Base-by-base conservation (phyloP, 2,113 vertebrate genomes). In the Sapayoa aenigma region DNA sequence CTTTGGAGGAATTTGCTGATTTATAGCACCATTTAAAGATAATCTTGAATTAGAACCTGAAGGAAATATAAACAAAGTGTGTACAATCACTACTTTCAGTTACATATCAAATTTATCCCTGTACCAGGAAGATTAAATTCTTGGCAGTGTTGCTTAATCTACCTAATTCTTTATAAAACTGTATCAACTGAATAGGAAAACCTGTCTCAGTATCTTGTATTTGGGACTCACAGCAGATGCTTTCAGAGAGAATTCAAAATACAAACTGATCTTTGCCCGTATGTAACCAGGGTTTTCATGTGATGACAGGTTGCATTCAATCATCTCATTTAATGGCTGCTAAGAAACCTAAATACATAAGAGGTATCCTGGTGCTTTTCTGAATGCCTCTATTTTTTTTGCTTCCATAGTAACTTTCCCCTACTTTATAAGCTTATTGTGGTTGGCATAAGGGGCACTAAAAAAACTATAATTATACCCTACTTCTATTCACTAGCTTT, bases 221-320 rank as follows among this genome's bases (percentile, higher is more conserved):
- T 47, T 84, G 68, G 19, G 28, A 87, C 25, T 31, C 52, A 46
- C 5, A 87, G 62, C 30, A 73, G 50, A 66, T 31, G 17, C 14
- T 58, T 77, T 81, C 50, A 77, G 16, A 71, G 14, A 73, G 5
- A 80, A 81, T 33, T 25, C 18, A 95, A 63, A 77, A 80, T 9
- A 49, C 7, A 65, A 52, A 18, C 21, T 65, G 35, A 69, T 47
- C 49, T 80, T 80, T 41, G 81, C 46, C 24, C 46, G 52, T 22
- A 49, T 3, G 46, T 37, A 89, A 75, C n/a, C 46, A 62, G 17
- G 9, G 27, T 1, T 46, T 76, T 67, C 46, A 63, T 12, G 39
- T 39, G 28, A 86, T 0, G 0, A 82, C 0, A 1, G 23, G 30
- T 22, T 84, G 44, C 50, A 65, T 42, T 77, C 33, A 66, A 3